Evolutionary conservation across 2,888 invertebrate genomes (phyloP), one percentile per base, ranked within the genome.

Genomic region (Oxycera nigricornis): DNA sequence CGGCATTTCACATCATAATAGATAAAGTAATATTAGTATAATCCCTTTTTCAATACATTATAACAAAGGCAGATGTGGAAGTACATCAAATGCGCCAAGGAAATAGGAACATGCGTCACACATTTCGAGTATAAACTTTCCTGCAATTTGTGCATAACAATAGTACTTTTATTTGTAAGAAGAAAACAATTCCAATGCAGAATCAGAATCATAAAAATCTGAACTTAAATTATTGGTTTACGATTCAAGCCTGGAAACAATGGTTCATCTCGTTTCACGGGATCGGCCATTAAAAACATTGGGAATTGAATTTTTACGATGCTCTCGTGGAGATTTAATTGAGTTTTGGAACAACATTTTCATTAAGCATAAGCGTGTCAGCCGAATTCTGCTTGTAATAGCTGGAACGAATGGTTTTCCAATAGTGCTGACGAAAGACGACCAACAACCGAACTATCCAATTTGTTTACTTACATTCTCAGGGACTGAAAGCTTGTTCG

Each of bases 1-100:
- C n/a, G n/a, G n/a, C 65, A 41, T 41, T 41, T 11, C 22, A 65
- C 35, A 39, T 26, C 41, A 65, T 41, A 14, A 65, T 39, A 39
- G 20, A n/a, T n/a, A 65, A 65, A 65, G 41, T 26, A 65, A 39
- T 39, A 65, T 35, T 65, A 35, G 39, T n/a, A 65, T 28, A n/a
- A n/a, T n/a, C n/a, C n/a, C n/a, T n/a, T n/a, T n/a, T n/a, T n/a
- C n/a, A n/a, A n/a, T n/a, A n/a, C n/a, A n/a, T n/a, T n/a, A 55
- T 7, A 9, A 22, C 2, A 24, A 20, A 20, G 24, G 52, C 17
- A 22, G 52, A 22, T 55, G 20, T 55, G 52, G 22, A 24, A 55
- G 11, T 4, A 55, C 52, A 55, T 55, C 2, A 55, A 55, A 55
- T 20, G 52, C 22, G 52, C 52, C 17, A 20, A 55, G 22, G 52